A percentile compares a stretch with the other conserved stretches of the same genome.
phyloP scores from a whole-genome alignment of 2,888 invertebrate species.

The Nephrotoma guestfalica region DNA sequence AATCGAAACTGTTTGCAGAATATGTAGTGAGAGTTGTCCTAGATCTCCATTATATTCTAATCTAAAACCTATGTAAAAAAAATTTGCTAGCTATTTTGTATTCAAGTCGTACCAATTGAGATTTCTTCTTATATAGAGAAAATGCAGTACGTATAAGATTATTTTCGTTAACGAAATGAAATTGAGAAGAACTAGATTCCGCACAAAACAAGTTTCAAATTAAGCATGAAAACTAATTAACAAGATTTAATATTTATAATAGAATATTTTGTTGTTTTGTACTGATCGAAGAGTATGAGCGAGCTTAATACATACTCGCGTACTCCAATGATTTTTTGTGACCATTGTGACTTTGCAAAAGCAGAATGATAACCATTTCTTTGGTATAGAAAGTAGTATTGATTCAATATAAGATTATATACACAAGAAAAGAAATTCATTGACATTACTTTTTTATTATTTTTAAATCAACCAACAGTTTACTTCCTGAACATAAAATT shows the following conservation, averaged over 20 bases:
- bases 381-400: neutral
- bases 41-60: neutral
- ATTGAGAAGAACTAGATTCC: neutral
- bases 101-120: neutral
- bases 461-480: neutral
- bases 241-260: neutral
- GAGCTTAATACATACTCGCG: too few relatives aligned
- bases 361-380: neutral
- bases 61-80: neutral
- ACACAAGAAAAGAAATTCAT: neutral
- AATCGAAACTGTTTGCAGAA: neutral
- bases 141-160: neutral
- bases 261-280: neutral
- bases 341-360: neutral
- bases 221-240: neutral
- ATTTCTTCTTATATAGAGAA: neutral
- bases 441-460: neutral
- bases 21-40: neutral
- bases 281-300: neutral
- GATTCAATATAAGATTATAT: neutral
- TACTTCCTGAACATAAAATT: neutral
- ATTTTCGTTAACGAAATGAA: neutral
- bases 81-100: neutral
- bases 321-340: neutral
- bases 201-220: neutral